These are phyloP conservation scores for Hepsetus odoe DNA, from an alignment of 2,113 vertebrate species.

Conservation along the genomic window DNA sequence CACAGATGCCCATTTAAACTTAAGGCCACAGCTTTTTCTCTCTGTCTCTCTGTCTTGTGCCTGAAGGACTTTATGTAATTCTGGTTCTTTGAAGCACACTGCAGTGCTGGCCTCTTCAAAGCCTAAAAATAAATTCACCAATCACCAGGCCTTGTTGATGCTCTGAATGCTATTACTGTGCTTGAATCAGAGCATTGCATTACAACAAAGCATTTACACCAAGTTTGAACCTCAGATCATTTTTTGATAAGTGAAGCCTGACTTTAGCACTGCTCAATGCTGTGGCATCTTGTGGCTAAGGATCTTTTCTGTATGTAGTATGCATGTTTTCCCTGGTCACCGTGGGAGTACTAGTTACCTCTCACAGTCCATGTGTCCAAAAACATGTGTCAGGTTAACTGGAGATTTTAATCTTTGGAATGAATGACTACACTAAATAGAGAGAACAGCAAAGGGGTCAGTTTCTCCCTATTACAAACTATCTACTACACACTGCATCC, in stretches of 20 bases:
- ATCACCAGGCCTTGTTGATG: background rate
- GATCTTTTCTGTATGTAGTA: no score
- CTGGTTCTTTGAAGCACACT: constrained; percentile 9
- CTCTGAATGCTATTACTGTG: background rate
- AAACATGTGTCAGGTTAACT: no score
- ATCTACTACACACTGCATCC: no score
- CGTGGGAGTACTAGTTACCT: no score
- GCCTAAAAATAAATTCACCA: background rate
- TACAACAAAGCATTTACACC: background rate
- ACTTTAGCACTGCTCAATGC: no score
- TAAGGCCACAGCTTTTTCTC: background rate
- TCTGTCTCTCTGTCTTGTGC: constrained; percentile 3
- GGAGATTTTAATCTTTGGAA: no score
- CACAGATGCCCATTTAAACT: constrained; percentile 13
- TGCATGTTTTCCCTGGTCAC: no score
- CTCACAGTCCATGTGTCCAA: no score
- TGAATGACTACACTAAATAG: no score
- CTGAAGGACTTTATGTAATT: constrained; percentile 36
- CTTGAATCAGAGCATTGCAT: background rate
- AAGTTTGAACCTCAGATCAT: background rate
- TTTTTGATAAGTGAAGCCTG: background rate
- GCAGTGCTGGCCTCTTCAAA: background rate
- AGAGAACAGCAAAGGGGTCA: no score
- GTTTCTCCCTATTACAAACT: no score
- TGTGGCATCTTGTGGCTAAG: no score